Evolutionary conservation across 2,888 invertebrate species (phyloP), one percentile per base, ranked within the genome.

Genomic region (Lycia hirtaria): DNA sequence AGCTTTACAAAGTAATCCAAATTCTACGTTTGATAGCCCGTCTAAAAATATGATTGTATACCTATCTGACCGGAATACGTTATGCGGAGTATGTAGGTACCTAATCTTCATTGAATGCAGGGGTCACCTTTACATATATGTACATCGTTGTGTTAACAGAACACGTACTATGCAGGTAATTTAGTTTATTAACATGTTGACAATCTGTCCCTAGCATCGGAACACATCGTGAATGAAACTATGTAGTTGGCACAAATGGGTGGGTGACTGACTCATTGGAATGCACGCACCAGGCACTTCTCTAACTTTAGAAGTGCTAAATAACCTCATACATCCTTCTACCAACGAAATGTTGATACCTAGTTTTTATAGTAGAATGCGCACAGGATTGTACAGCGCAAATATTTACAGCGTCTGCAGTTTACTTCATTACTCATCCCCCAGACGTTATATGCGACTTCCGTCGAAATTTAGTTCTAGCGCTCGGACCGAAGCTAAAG

Each of bases 401-500:
- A 59, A 58, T 54, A 52, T 56, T 59, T 54, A 52, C 56, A 54
- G 14, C 49, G 53, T 60, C 60, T 57, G 47, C 56, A 38, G 32
- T 37, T 41, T 35, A 56, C 60, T 59, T 56, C 60, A 62, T 65
- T 62, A 62, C 60, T 62, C 62, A 58, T 62, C 54, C 56, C 55
- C 44, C 61, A 61, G 64, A 64, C 65, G 55, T 63, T 63, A 61
- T 64, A 63, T 56, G 56, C 15, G 48, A 62, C 62, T 60, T 64
- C 64, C 62, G 65, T 24, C 52, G 62, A 58, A 57, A 62, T 61
- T 55, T 51, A 51, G 57, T 60, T 59, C 60, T 62, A 20, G 50
- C 50, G 54, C 41, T 50, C 37, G 48, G 19, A 41, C 53, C 40
- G 45, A 56, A 37, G 44, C 41, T 51, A 35, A 47, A 47, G n/a